Base-by-base conservation (phyloP, 2,113 vertebrate genomes). In the Limanda limanda region DNA sequence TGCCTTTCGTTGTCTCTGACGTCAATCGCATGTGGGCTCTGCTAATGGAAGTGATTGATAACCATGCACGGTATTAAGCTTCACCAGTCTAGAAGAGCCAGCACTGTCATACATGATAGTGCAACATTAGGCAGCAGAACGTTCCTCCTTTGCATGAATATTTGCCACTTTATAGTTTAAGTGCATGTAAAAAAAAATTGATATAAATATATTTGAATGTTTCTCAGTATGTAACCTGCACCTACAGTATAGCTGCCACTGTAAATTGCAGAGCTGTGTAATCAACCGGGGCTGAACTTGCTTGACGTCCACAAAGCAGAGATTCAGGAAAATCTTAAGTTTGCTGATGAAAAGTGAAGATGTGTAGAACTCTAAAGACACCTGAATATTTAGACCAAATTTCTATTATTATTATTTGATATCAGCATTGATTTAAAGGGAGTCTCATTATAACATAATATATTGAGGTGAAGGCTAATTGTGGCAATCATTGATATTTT, bases 31-130 rank as follows among this genome's bases (percentile, higher is more conserved):
- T 13, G 74, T 79, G 47, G 68, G 62, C 78, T 84, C 64, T 2
- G 3, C 47, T 76, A 79, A 85, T 82, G 77, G 63, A 76, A 62
- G 74, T 85, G 88, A 88, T 82, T 73, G 84, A 92, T 84, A 80
- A 67, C 78, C 20, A 42, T 37, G 78, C 66, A 51, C 81, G 78
- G 78, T 62, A 70, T 88, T 66, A 17, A 78, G 69, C 74, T 79
- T 27, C 63, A 66, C 72, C 64, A 48, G 60, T 82, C 71, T 13
- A 24, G 45, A 72, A 31, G 24, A 60, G 52, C 56, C 58, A 82
- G 51, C 17, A 52, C 37, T 1, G 8, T 17, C 51, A 60, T 27
- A 40, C 59, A 58, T 72, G 56, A 66, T 8, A 59, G 27, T 27
- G 51, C 68, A 47, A 83, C 20, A 45, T 52, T 5, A 31, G 23